Percentiles rank a stretch among this genome's conserved stretches.
Conservation (phyloP, 2,888 invertebrate genomes). For the Drosophila kanekoi region DNA sequence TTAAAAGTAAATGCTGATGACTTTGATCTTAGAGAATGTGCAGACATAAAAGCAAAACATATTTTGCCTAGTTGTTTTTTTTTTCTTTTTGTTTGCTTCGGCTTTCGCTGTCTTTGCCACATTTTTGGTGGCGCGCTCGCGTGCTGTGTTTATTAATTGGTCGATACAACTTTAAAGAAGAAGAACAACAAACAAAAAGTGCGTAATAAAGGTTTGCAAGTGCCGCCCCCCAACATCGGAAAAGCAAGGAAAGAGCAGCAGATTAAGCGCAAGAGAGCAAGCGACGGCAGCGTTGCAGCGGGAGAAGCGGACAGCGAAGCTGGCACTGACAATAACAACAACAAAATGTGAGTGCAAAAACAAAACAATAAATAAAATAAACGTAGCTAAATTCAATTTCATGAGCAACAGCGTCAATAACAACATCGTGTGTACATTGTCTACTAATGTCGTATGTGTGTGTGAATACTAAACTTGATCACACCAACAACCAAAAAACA, state of each 20-base stretch:
- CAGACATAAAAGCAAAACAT: conserved; percentile 13
- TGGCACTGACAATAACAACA: conserved; percentile 44
- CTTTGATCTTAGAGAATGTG: conserved; percentile 34
- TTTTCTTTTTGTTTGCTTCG: conserved; percentile 19
- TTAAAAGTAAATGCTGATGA: conserved; percentile 15
- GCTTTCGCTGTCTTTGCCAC: conserved; percentile 12
- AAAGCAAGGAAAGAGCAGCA: conserved; percentile 11
- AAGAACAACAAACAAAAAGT: conserved; percentile 30
- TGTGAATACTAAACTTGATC: conserved; percentile 32
- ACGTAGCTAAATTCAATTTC: conserved; percentile 44
- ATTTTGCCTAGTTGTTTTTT: conserved; percentile 13
- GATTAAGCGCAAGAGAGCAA: conserved; percentile 20
- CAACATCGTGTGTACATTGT: conserved; percentile 39
- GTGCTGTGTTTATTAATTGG: conserved; percentile 64
- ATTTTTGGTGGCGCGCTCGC: conserved; percentile 45
- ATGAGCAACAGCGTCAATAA: conserved; percentile 35
- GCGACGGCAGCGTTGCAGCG: conserved; percentile 28
- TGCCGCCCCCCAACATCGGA: conserved; percentile 57
- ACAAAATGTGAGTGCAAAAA: conserved; percentile 68
- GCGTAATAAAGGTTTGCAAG: conserved; percentile 56
- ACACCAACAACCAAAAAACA: conserved; percentile 17
- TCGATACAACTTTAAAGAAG: conserved; percentile 41
- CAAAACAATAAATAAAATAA: conserved; percentile 33
- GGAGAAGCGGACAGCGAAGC: conserved; percentile 31
- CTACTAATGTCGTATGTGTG: neutral